Evolutionary conservation across 2,888 invertebrate genomes (phyloP).

Genomic region (Agriotes lineatus): DNA sequence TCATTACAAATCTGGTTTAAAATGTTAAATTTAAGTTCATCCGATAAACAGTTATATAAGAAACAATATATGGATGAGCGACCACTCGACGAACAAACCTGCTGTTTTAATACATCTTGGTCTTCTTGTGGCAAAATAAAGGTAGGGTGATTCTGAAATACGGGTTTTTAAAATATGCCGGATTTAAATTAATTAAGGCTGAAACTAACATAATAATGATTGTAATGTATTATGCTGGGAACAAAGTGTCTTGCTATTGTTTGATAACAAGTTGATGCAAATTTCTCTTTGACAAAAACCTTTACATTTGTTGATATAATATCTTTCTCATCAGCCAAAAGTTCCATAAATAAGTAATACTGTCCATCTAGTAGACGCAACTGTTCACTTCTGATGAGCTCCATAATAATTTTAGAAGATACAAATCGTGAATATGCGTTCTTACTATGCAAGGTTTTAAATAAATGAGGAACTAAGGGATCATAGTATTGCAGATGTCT

Average conservation of each 20-base stretch:
- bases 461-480: constrained; percentile 33
- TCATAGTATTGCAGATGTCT: constrained; percentile 37
- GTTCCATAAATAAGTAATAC: constrained; percentile 36
- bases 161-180: no score
- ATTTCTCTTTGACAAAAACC: constrained; percentile 27
- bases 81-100: constrained; percentile 9
- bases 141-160: constrained; percentile 28
- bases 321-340: constrained; percentile 32
- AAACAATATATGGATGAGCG: constrained; percentile 23
- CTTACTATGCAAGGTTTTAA: constrained; percentile 11
- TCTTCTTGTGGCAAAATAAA: constrained; percentile 18
- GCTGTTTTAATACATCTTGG: constrained; percentile 18
- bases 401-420: constrained; percentile 28
- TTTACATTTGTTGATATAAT: constrained; percentile 29
- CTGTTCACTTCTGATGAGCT: constrained; percentile 24
- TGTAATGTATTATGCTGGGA: constrained; percentile 32
- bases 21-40: constrained; percentile 24
- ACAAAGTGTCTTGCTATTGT: constrained; percentile 33
- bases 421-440: constrained; percentile 26
- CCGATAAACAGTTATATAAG: constrained; percentile 19
- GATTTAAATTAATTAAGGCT: not conserved
- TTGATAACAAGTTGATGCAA: constrained; percentile 15
- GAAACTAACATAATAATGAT: constrained; percentile 29
- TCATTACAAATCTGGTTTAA: constrained; percentile 26
- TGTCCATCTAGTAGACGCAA: constrained; percentile 32